Base-by-base conservation (phyloP, 2,797 vertebrate genomes). In the Epinephelus malabaricus region DNA sequence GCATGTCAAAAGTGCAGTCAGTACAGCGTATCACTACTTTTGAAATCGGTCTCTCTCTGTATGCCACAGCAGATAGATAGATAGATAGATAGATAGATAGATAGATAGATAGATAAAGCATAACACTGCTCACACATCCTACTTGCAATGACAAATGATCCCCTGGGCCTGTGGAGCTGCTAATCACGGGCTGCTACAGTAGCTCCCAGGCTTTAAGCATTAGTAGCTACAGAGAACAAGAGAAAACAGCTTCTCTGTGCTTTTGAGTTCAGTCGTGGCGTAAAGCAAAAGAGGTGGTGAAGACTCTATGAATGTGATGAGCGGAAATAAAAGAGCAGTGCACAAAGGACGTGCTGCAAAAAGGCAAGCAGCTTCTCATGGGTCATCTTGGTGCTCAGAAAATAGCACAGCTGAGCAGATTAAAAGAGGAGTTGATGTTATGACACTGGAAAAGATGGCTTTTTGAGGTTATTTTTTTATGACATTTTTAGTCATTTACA, bases 321-420 rank as follows among this genome's bases (percentile, higher is more conserved):
- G 45, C 18, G 3, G 19, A 25, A 30, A 71, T 40, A 82, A 73
- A 56, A 9, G 45, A 19, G 2, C 45, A 34, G 15, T 2, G 10
- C 0, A 2, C 21, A 38, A 54, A 58, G 27, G 27, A 50, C 27
- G 4, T 17, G 19, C 5, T 1, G 14, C 19, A 27, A n/a, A 82
- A 82, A 66, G 53, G 25, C 49, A 47, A 65, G 51, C 38, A 43
- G 19, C 47, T 60, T 25, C 27, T 51, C 21, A 25, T 2, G n/a
- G 56, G 67, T 74, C 75, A 81, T 12, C 19, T 38, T 70, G 38
- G 47, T 67, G 51, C 51, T 59, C 45, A 18, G 61, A 34, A 83
- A 83, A 78, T 21, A 79, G 49, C 83, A 46, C 47, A 65, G 23
- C 62, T 63, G 62, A 72, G 59, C 38, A 70, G 65, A 80, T 80